Conservation (phyloP, 2,113 vertebrate species). For the Nansenia antarctica region DNA sequence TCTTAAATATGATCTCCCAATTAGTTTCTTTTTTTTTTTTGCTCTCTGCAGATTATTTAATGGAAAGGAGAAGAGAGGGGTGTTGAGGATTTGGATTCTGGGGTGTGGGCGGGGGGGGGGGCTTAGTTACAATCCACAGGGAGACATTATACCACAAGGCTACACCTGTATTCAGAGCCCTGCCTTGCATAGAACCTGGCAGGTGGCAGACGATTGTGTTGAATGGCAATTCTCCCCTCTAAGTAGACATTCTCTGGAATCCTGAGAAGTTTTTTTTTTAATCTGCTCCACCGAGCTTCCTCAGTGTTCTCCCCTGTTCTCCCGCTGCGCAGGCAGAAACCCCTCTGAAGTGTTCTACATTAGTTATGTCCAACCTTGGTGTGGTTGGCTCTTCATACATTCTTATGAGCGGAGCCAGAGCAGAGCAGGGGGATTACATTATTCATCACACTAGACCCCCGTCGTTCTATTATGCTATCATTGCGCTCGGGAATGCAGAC, state of each 20-base stretch:
- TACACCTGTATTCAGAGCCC: no score
- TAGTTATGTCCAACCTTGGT: no score
- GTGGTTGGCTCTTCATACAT: not conserved
- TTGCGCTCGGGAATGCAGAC: not conserved
- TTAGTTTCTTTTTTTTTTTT: constrained; percentile 2
- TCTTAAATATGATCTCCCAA: constrained; percentile 11
- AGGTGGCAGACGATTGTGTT: no score
- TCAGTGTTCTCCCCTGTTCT: no score
- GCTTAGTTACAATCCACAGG: not conserved
- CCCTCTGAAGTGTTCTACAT: no score
- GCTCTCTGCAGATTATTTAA: constrained; percentile 12
- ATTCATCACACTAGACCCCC: constrained; percentile 5
- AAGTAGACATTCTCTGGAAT: no score
- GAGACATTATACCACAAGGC: no score
- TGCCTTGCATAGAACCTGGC: no score
- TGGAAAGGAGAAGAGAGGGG: not conserved
- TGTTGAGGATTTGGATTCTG: not conserved
- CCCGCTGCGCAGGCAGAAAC: no score
- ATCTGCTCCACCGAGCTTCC: no score
- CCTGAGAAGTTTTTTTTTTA: no score
- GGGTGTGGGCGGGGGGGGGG: not conserved
- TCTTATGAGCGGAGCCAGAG: not conserved
- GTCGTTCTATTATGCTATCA: not conserved
- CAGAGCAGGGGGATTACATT: not conserved
- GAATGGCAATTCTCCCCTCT: no score